phyloP scores from a whole-genome alignment of 2,888 invertebrate species.

The Azorinus chamasolen region DNA sequence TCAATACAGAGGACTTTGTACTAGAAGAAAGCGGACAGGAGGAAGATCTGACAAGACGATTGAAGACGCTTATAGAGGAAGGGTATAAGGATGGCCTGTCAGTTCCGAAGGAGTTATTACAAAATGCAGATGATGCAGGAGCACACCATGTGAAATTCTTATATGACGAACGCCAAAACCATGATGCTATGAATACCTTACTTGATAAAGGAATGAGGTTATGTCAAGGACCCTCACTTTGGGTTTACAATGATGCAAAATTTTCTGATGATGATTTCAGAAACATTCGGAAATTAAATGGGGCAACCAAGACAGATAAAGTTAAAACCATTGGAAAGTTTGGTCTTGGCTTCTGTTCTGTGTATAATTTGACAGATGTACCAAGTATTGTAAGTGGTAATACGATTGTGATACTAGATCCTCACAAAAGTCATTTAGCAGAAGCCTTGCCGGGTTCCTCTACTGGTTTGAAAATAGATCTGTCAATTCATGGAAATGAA shows the following conservation, averaged over 20 bases:
- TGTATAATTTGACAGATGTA: constrained; percentile 84
- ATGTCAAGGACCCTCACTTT: constrained; percentile 84
- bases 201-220: constrained; percentile 79
- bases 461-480: constrained; percentile 39
- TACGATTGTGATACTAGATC: constrained; percentile 84
- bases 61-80: constrained; percentile 72
- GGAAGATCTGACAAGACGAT: constrained; percentile 77
- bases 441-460: constrained; percentile 33
- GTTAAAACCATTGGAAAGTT: constrained; percentile 82
- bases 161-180: constrained; percentile 81
- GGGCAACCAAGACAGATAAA: constrained; percentile 80
- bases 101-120: constrained; percentile 82
- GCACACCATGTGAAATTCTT: constrained; percentile 75
- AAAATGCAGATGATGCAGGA: constrained; percentile 83
- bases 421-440: constrained; percentile 79
- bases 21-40: constrained; percentile 76
- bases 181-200: constrained; percentile 67
- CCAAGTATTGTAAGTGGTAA: constrained; percentile 83
- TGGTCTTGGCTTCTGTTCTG: constrained; percentile 84
- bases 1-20: constrained; percentile 62
- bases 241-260: constrained; percentile 82
- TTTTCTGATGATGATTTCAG: constrained; percentile 82
- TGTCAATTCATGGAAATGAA: constrained; percentile 13
- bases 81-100: constrained; percentile 81
- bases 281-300: constrained; percentile 82